phyloP scores from a whole-genome alignment of 2,113 vertebrate species.

The Okapia johnstoni region DNA sequence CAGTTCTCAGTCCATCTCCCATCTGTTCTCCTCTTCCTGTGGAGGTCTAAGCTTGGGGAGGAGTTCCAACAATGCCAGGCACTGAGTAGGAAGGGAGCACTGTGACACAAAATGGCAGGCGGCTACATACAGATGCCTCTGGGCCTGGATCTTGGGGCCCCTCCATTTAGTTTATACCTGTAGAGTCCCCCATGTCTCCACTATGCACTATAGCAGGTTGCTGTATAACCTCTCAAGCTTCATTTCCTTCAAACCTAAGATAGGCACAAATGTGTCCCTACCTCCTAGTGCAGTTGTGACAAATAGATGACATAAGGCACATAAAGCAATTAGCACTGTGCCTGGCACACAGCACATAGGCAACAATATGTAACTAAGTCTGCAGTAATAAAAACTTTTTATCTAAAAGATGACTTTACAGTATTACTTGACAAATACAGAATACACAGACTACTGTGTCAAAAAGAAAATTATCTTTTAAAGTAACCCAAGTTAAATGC shows the following conservation, averaged over 20 bases:
- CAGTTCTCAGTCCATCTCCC: neutral
- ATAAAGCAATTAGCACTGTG: neutral
- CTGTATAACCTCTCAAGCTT: neutral
- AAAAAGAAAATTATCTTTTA: conserved; percentile 39
- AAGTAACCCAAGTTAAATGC: conserved; percentile 36
- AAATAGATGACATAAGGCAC: neutral
- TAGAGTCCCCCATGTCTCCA: neutral
- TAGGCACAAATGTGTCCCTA: neutral
- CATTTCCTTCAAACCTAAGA: neutral
- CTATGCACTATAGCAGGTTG: neutral
- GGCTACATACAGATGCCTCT: neutral
- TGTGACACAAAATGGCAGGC: neutral
- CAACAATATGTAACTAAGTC: neutral
- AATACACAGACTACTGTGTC: neutral
- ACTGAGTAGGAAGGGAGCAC: neutral
- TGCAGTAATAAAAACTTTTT: neutral
- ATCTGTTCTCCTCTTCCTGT: neutral
- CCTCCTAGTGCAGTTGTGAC: neutral
- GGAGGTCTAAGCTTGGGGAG: neutral
- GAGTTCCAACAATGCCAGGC: neutral
- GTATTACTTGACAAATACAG: conserved; percentile 9
- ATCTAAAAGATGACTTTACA: conserved; percentile 2
- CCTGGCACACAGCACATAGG: neutral
- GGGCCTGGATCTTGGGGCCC: neutral
- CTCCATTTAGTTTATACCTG: neutral